Base-by-base conservation (phyloP, 2,888 invertebrate species). In the Protodeltote pygarga region DNA sequence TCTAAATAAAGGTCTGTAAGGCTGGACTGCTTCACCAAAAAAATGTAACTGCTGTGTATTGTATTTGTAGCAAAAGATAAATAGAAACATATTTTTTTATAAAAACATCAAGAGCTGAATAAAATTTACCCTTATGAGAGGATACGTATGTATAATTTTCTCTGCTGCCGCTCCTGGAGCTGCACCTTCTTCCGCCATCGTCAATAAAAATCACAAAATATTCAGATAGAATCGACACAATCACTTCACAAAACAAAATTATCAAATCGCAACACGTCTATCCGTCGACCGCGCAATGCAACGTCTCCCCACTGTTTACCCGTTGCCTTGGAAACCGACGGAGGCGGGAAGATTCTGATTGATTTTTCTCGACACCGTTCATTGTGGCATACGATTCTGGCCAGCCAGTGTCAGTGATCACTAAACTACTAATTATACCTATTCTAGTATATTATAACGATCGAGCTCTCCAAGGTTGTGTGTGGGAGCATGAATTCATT, bases 91-190 rank as follows among this genome's bases (percentile, higher is more conserved):
- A 19, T 27, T 8, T 21, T 20, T 2, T 50, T 38, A 9, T 23
- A 10, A 21, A 28, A 6, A 13, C 5, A 31, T 11, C 16, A 20
- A 21, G 16, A 8, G 15, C 5, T 20, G 9, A 15, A 39, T 20
- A 3, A 10, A 37, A 3, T 13, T 89, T 91, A 97, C 97, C 93
- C 96, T 93, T 53, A 97, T 94, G 44, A 97, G 87, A 21, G 97
- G 96, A 93, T 97, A 97, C 2, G 95, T 96, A 74, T 96, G 96
- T 46, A 96, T 87, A 38, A 95, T 92, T 92, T 95, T 95, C 77
- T 95, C 96, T 34, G 92, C 84, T 23, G 90, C 91, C 5, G 85
- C 90, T 28, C 87, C 88, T 32, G 87, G 80, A 4, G 79, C 75
- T 8, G 81, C 73, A 15, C 64, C 73, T 40, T 90, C 91, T 1